Conservation (phyloP, 2,113 vertebrate species). For the Genyomyrus donnyi region DNA sequence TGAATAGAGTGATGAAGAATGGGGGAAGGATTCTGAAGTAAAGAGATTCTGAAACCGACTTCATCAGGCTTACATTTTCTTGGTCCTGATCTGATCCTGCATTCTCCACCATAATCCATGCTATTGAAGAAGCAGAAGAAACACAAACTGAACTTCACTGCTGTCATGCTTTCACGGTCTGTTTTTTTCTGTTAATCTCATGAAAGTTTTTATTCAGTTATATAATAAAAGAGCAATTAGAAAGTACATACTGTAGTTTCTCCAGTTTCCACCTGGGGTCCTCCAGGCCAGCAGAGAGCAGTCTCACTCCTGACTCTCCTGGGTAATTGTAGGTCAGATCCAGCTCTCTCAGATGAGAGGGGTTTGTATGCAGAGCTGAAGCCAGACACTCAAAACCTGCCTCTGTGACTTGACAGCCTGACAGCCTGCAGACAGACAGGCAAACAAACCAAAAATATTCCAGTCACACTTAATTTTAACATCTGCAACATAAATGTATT, state of each 20-base stretch:
- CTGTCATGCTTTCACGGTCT: no score
- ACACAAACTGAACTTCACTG: no score
- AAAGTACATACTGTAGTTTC: not conserved
- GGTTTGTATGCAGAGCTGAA: not conserved
- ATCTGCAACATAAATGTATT: no score
- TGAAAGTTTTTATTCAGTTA: no score
- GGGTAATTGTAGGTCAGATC: not conserved
- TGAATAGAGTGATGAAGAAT: not conserved
- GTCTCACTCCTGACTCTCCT: not conserved
- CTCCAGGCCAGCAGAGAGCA: not conserved
- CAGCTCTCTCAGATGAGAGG: not conserved
- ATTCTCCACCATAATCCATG: not conserved
- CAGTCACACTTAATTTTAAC: no score
- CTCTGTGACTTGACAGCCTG: no score
- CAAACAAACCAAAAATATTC: no score
- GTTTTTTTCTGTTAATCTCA: no score
- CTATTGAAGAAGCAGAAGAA: no score
- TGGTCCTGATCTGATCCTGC: not conserved
- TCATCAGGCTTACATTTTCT: not conserved
- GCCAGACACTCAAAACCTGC: no score
- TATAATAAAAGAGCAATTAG: not conserved
- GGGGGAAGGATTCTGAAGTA: not conserved
- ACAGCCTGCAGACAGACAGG: no score
- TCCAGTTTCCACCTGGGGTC: not conserved
- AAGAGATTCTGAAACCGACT: not conserved